phyloP scores from a whole-genome alignment of 2,113 vertebrate species.

The Cyphomyrus plagiostoma region DNA sequence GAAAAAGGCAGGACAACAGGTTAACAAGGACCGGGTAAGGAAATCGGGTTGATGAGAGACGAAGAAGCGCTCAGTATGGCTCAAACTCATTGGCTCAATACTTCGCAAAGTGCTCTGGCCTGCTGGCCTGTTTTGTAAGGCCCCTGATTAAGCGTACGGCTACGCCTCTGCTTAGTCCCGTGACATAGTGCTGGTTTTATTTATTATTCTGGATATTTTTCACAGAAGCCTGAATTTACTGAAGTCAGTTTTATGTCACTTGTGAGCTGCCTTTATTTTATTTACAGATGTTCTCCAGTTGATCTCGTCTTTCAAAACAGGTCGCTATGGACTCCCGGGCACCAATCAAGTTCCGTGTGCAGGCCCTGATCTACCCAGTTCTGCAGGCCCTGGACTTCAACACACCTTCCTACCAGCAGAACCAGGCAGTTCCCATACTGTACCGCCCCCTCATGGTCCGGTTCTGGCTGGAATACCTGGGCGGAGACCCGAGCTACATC shows the following conservation, averaged over 20 bases:
- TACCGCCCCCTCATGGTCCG: constrained; percentile 72
- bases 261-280: not conserved
- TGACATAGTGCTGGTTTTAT: not conserved
- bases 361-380: constrained; percentile 87
- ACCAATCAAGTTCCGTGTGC: constrained; percentile 66
- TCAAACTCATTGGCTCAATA: too few species aligned
- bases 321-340: constrained; percentile 60
- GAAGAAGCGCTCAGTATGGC: too few species aligned
- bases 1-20: too few species aligned
- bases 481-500: constrained; percentile 62
- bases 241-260: not conserved
- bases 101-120: too few species aligned
- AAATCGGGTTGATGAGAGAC: too few species aligned
- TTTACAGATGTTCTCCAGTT: not conserved
- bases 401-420: constrained; percentile 91
- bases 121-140: too few species aligned
- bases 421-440: constrained; percentile 74
- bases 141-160: too few species aligned
- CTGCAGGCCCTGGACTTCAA: constrained; percentile 91
- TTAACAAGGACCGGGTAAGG: too few species aligned
- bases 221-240: not conserved
- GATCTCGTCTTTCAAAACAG: constrained; percentile 50
- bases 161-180: too few species aligned
- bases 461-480: constrained; percentile 86
- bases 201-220: not conserved